Percentiles rank a stretch among this genome's conserved stretches.
Conservation (phyloP, 2,888 invertebrate genomes). For the Cancer borealis region DNA sequence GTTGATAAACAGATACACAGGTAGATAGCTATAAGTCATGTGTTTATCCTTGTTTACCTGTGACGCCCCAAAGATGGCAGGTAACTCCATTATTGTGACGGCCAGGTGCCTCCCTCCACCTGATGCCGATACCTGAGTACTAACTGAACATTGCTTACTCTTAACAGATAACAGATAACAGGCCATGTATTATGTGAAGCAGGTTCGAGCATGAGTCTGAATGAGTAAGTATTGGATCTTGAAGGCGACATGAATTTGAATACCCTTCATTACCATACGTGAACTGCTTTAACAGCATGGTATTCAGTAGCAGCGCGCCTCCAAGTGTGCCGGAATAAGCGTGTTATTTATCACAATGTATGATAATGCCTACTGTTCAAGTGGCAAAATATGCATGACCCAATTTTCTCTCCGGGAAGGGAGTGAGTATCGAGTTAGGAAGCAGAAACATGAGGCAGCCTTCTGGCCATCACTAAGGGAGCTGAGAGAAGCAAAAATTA, state of each 20-base stretch:
- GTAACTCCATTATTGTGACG: not conserved
- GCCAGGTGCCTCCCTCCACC: not conserved
- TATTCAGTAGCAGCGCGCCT: not conserved
- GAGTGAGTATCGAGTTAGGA: conserved; percentile 17
- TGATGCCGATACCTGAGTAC: not conserved
- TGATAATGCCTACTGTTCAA: not conserved
- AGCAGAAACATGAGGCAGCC: not conserved
- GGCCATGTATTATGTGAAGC: not conserved
- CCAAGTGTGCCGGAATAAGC: not conserved
- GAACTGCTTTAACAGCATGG: not conserved
- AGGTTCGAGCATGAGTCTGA: not conserved
- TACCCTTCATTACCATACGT: not conserved
- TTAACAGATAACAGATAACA: not conserved
- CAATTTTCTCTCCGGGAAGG: not conserved
- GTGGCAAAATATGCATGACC: conserved; percentile 37
- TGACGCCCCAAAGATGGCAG: not conserved
- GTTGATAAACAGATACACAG: not conserved
- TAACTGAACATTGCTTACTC: not conserved
- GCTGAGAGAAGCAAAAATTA: conserved; percentile 26
- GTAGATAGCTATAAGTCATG: not conserved
- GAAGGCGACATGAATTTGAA: not conserved
- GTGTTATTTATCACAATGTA: not conserved
- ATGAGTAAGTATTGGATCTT: not conserved
- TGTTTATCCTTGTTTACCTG: no score
- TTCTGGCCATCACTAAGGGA: not conserved